Conservation (phyloP, 2,888 invertebrate genomes). For the Sinhomidia bicolor region DNA sequence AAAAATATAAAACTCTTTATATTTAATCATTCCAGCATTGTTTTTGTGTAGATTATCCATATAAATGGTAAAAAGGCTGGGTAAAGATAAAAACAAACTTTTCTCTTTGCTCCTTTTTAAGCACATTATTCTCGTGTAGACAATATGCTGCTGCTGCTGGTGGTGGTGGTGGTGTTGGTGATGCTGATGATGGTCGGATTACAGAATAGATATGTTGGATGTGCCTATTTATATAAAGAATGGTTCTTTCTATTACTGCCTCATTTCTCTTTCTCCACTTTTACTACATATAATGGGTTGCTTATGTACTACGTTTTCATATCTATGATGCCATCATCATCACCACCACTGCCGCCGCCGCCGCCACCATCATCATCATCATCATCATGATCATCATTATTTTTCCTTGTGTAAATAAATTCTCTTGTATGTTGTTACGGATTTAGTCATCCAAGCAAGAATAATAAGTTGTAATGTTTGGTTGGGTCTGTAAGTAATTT, state of each 20-base stretch:
- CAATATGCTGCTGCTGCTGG: neutral
- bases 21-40: constrained; percentile 31
- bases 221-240: constrained; percentile 47
- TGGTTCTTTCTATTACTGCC: constrained; percentile 27
- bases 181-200: too few relatives aligned
- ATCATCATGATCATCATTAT: constrained; percentile 27
- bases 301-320: neutral
- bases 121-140: neutral
- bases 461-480: constrained; percentile 69
- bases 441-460: constrained; percentile 67
- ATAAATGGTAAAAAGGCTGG: constrained; percentile 49
- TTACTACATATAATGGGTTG: too few relatives aligned
- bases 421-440: constrained; percentile 53
- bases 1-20: neutral
- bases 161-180: neutral
- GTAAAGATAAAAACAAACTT: neutral
- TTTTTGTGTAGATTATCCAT: constrained; percentile 22
- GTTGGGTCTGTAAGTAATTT: constrained; percentile 68
- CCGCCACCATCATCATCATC: neutral
- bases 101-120: constrained; percentile 39
- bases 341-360: too few relatives aligned
- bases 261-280: constrained; percentile 42
- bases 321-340: neutral
- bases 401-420: constrained; percentile 47
- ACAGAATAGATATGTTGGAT: constrained; percentile 40